Evolutionary conservation across 2,113 vertebrate species (phyloP), one percentile per base, ranked within the genome.

Genomic region (Cyanistes caeruleus): DNA sequence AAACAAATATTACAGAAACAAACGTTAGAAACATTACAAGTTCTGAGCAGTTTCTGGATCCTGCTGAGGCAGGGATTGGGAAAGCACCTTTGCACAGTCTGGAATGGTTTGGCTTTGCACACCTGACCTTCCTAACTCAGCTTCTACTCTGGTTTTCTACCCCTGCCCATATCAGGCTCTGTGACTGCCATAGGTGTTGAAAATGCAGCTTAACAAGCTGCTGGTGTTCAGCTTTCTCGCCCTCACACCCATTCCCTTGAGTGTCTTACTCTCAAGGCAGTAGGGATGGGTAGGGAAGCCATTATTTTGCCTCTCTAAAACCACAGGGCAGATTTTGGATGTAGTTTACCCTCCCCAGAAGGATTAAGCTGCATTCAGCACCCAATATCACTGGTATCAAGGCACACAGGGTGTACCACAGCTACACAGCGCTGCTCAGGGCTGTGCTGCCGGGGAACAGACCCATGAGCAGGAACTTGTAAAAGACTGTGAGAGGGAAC

Each of bases 331-430:
- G 33, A 5, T 59, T 85, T 15, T 76, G 75, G 2, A 24, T 1
- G 0, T 0, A 23, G 18, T 48, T 59, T 23, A 30, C 22, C 24
- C 46, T 89, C n/a, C 44, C 37, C 41, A 80, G 56, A 41, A 73
- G 3, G 44, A 72, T 14, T 12, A 5, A 68, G 7, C 24, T 25
- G 22, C 9, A 69, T 58, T 90, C 52, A 81, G 56, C 72, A 74
- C 9, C 85, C 82, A 63, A 2, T 10, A 37, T 9, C 6, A 37
- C 7, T 30, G 41, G 31, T 1, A 12, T 2, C 0, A 3, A 43
- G 51, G 75, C 84, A 51, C 44, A 48, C 55, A 55, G 25, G n/a
- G 9, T 48, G 62, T 2, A 5, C 25, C 87, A 43, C 2, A 33
- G 86, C 67, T 13, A 10, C 22, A 15, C 33, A 18, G 7, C 16